Percentiles rank a stretch among this genome's conserved stretches.
Evolutionary conservation across 2,113 vertebrate species (phyloP).

Genomic region (Numenius arquata): DNA sequence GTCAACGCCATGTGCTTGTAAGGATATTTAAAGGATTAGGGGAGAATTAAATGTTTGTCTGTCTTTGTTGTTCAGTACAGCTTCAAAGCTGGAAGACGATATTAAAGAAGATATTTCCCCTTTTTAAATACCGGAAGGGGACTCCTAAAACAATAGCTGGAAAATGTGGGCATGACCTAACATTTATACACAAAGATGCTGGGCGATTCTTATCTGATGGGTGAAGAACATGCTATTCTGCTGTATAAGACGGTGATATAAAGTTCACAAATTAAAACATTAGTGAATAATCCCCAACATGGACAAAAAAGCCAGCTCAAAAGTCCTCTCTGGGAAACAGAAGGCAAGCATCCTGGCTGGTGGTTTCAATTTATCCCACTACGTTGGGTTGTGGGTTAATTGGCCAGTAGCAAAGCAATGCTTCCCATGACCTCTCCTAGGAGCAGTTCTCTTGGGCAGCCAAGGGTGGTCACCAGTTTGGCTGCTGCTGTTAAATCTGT

Average conservation of each 20-base stretch:
- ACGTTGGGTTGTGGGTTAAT: background rate
- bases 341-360: background rate
- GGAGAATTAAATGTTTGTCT: slow-evolving; percentile 55
- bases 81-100: slow-evolving; percentile 47
- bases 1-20: background rate
- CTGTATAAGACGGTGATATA: background rate
- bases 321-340: background rate
- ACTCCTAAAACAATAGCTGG: slow-evolving; percentile 34
- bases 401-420: background rate
- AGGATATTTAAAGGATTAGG: slow-evolving; percentile 54
- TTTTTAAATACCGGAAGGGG: slow-evolving; percentile 28
- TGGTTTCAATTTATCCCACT: background rate
- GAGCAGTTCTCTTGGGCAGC: background rate
- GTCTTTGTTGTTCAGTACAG: slow-evolving; percentile 23
- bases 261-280: background rate
- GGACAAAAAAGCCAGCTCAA: background rate
- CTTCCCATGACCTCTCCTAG: background rate
- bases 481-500: background rate
- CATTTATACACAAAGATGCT: slow-evolving; percentile 30
- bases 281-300: background rate
- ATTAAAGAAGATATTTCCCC: slow-evolving; percentile 29
- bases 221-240: background rate
- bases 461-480: background rate
- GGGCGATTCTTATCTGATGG: background rate
- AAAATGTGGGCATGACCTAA: background rate